Conservation (phyloP, 2,888 invertebrate species). For the Rambutsinella grinnellia region DNA sequence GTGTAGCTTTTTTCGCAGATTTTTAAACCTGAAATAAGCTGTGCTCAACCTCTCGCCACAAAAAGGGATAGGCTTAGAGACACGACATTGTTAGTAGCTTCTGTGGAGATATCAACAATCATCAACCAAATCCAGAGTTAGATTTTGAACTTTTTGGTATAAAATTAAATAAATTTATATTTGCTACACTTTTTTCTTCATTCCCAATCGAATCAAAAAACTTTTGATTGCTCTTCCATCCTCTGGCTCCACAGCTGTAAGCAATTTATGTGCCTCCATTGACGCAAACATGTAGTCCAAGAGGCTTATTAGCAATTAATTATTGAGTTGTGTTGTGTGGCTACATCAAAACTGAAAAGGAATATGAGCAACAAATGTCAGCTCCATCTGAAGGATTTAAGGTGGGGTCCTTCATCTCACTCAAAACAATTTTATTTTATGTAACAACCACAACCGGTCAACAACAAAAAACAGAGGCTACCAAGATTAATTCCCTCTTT, state of each 20-base stretch:
- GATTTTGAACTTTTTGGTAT: background rate
- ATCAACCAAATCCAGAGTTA: no score
- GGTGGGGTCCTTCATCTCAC: slow-evolving; percentile 54
- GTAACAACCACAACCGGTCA: no score
- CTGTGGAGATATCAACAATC: no score
- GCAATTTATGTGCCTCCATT: slow-evolving; percentile 1
- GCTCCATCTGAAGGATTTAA: slow-evolving; percentile 54
- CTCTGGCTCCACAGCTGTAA: slow-evolving; percentile 20
- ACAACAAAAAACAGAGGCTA: no score
- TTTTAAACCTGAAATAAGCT: background rate
- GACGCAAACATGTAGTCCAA: slow-evolving; percentile 26
- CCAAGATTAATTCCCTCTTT: no score
- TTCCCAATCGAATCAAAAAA: slow-evolving; percentile 1
- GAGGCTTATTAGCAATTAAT: slow-evolving; percentile 55
- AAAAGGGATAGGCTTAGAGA: background rate
- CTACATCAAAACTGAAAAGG: slow-evolving; percentile 36
- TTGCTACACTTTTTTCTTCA: background rate
- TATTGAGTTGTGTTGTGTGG: slow-evolving; percentile 47
- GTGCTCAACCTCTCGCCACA: no score
- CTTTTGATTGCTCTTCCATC: slow-evolving; percentile 10
- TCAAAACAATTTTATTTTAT: no score
- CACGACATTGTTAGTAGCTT: background rate
- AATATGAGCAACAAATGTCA: slow-evolving; percentile 49
- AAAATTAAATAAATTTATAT: background rate
- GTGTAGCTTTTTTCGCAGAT: no score